These are phyloP conservation scores for Cariama cristata DNA, from an alignment of 2,113 vertebrate species.

Conservation along the genomic window DNA sequence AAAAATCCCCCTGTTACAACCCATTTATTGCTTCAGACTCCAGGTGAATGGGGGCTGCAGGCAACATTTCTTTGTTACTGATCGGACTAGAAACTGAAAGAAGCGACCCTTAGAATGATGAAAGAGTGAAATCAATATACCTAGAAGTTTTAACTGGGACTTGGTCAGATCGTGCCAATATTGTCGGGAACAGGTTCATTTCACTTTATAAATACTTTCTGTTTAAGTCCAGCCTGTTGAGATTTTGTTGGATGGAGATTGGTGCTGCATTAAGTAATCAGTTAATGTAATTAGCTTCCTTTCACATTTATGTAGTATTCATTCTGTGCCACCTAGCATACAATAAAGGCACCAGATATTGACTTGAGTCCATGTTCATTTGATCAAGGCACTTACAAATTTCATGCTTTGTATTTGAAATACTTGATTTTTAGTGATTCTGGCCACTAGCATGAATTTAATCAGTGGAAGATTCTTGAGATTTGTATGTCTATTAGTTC, in stretches of 20 bases:
- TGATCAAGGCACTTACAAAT: background rate
- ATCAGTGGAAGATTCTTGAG: background rate
- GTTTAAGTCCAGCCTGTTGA: background rate
- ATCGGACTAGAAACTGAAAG: background rate
- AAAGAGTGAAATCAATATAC: background rate
- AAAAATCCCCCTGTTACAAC: background rate
- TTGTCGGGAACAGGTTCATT: background rate
- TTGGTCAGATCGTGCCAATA: background rate
- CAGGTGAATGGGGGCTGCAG: background rate
- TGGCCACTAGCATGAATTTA: background rate
- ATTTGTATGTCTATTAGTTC: background rate
- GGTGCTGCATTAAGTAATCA: background rate
- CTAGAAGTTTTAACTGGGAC: background rate
- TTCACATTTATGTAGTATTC: background rate
- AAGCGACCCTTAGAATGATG: background rate
- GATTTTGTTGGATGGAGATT: background rate
- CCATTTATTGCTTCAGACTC: background rate
- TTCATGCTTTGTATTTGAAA: background rate
- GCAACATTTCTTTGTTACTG: background rate
- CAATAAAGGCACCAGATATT: background rate
- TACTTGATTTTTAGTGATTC: background rate
- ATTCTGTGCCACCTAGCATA: background rate
- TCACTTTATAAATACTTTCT: background rate
- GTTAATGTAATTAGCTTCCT: background rate
- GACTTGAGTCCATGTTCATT: accelerated